These are phyloP conservation scores for Branchinecta sandiegonensis DNA, from an alignment of 2,888 invertebrate species.

Conservation along the genomic window DNA sequence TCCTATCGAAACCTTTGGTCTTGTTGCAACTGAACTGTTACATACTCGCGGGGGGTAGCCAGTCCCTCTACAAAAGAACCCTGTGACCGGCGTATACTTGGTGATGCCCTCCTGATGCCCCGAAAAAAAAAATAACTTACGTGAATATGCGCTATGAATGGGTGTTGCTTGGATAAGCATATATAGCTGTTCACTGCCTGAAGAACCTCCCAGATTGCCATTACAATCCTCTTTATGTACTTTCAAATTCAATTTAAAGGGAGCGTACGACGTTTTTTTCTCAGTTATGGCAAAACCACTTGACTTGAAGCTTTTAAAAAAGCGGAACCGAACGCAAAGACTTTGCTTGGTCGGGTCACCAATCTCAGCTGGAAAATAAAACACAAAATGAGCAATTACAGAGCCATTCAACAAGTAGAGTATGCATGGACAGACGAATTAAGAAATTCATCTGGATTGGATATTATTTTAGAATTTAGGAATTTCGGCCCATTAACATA, in stretches of 20 bases:
- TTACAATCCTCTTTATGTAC: slow-evolving; percentile 40
- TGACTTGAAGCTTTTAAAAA: slow-evolving; percentile 46
- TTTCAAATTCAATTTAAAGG: slow-evolving; percentile 54
- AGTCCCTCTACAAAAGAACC: too few relatives aligned
- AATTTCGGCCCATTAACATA: too few relatives aligned
- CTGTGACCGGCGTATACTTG: slow-evolving; percentile 16
- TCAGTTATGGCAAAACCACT: slow-evolving; percentile 46
- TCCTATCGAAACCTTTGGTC: too few relatives aligned
- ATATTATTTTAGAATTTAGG: too few relatives aligned
- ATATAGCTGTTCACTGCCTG: slow-evolving; percentile 40
- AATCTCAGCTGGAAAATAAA: neutral
- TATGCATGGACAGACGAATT: too few relatives aligned
- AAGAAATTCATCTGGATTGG: too few relatives aligned
- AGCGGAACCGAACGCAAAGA: slow-evolving; percentile 48
- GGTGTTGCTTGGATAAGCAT: slow-evolving; percentile 57
- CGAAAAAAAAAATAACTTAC: slow-evolving; percentile 39
- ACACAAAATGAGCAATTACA: too few relatives aligned
- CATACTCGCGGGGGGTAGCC: too few relatives aligned
- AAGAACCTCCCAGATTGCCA: slow-evolving; percentile 21
- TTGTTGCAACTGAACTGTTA: too few relatives aligned
- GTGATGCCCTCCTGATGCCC: too few relatives aligned
- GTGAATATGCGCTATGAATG: slow-evolving; percentile 57
- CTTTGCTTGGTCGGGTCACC: neutral
- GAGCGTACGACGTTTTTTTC: slow-evolving; percentile 46
- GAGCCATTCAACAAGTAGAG: too few relatives aligned